A percentile compares a stretch with the other conserved stretches of the same genome.
Evolutionary conservation across 2,888 invertebrate species (phyloP).

Genomic region (Thera britannica): DNA sequence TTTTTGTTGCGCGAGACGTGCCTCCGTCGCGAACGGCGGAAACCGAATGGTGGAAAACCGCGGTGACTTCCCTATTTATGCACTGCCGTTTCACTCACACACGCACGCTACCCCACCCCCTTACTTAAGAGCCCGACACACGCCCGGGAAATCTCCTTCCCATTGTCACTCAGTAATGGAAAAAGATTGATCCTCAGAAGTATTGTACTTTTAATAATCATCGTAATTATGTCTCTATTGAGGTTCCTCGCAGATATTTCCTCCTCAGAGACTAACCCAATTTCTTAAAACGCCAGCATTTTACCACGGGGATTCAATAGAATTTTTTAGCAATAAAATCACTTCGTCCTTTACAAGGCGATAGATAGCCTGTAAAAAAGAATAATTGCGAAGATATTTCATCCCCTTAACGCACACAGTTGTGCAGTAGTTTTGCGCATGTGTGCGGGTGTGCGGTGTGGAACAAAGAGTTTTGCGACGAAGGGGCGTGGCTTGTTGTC

Average conservation of each 20-base stretch:
- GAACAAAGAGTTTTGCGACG: constrained; percentile 65
- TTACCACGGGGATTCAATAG: constrained; percentile 33
- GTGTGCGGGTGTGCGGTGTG: constrained; percentile 53
- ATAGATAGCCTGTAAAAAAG: constrained; percentile 71
- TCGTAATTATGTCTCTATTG: constrained; percentile 76
- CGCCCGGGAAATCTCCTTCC: constrained; percentile 68
- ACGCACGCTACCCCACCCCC: constrained; percentile 44
- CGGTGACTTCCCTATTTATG: constrained; percentile 61
- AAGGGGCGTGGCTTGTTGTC: constrained; percentile 62
- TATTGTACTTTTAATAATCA: constrained; percentile 73
- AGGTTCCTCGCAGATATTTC: constrained; percentile 44
- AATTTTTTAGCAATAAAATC: constrained; percentile 58
- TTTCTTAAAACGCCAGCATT: constrained; percentile 25
- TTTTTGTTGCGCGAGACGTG: constrained; percentile 61
- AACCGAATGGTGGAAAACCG: constrained; percentile 63
- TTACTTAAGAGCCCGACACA: constrained; percentile 69
- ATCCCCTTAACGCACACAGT: constrained; percentile 62
- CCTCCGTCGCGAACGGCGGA: constrained; percentile 63
- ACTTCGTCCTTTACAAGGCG: constrained; percentile 52
- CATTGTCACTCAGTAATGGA: constrained; percentile 75
- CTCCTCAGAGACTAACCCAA: constrained; percentile 41
- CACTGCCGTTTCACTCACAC: constrained; percentile 49
- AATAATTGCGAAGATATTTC: constrained; percentile 72
- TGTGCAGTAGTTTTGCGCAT: constrained; percentile 57
- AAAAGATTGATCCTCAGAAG: constrained; percentile 67